Evolutionary conservation across 2,797 vertebrate genomes (phyloP), one percentile per base, ranked within the genome.

Genomic region (Paratrypauchen microcephalus): DNA sequence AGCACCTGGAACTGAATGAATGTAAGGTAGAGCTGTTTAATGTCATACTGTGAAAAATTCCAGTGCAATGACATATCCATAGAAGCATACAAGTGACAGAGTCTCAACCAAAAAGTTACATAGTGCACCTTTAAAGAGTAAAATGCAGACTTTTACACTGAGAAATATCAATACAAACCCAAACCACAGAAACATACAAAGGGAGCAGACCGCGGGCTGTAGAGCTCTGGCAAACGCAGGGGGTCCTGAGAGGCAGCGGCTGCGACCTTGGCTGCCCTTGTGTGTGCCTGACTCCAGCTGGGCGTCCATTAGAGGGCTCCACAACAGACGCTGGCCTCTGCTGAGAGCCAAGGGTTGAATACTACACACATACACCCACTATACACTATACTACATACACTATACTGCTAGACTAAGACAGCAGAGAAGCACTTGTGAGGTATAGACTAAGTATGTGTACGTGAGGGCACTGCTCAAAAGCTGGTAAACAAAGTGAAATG

Each of bases 241-340:
- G 41, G 85, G 86, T 89, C 89, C 88, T 86, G 30, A 75, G 88
- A 86, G 84, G 87, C 86, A 79, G 69, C 71, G 77, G 77, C 75
- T 83, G 61, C 91, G 89, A 90, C 89, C 90, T 93, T 92, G 92
- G 84, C 88, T 91, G 91, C 90, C 89, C 87, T 91, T 92, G 87
- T 82, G 84, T 87, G 79, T 78, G 89, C 82, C 83, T 80, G 80
- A 86, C 86, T 93, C 91, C 88, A 91, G 89, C 89, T 91, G 86
- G 87, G 89, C 83, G 24, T 90, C 92, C 89, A 92, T 93, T 92
- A 91, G 86, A 91, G 88, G 87, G 78, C 87, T 88, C 82, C 80
- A 87, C 87, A 92, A 91, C 92, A 92, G 90, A 90, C 87, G 79
- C 85, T 83, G 83, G 87, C 79, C 79, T 84, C 89, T 88, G 85